phyloP scores from a whole-genome alignment of 2,113 vertebrate genomes.

The Falco punctatus region DNA sequence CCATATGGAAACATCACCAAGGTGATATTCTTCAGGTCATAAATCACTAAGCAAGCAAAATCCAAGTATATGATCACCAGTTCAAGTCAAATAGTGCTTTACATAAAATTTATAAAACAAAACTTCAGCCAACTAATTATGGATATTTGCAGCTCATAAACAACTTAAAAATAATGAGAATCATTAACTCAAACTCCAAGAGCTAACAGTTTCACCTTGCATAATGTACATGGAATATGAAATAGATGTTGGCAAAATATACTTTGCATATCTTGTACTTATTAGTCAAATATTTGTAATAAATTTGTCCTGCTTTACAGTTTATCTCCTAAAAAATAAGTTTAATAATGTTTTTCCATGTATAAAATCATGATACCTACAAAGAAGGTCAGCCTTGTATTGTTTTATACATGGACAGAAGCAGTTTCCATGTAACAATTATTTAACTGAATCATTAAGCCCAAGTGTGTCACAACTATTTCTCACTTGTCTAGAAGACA shows the following conservation, averaged over 20 bases:
- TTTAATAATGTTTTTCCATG: not conserved
- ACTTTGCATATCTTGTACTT: not conserved
- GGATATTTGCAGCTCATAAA: not conserved
- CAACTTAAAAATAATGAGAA: conserved; percentile 1
- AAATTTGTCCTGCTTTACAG: not conserved
- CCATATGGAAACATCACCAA: not conserved
- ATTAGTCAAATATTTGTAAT: not conserved
- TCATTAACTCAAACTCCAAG: not conserved
- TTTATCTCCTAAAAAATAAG: not conserved
- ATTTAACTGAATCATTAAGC: not conserved
- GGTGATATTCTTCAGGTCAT: not conserved
- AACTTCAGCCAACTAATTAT: not conserved
- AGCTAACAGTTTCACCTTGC: not conserved
- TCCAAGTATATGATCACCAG: not conserved
- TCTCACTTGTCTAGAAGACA: not conserved
- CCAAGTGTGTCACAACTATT: not conserved
- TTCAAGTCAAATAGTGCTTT: not conserved
- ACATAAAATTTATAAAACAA: not conserved
- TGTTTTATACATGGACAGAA: not conserved
- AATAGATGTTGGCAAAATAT: not conserved
- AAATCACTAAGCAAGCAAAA: not conserved
- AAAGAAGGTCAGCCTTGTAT: not conserved
- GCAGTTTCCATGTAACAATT: not conserved
- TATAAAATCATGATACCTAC: not conserved
- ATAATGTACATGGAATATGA: not conserved